Conservation (phyloP, 2,113 vertebrate species). For the Platichthys flesus region DNA sequence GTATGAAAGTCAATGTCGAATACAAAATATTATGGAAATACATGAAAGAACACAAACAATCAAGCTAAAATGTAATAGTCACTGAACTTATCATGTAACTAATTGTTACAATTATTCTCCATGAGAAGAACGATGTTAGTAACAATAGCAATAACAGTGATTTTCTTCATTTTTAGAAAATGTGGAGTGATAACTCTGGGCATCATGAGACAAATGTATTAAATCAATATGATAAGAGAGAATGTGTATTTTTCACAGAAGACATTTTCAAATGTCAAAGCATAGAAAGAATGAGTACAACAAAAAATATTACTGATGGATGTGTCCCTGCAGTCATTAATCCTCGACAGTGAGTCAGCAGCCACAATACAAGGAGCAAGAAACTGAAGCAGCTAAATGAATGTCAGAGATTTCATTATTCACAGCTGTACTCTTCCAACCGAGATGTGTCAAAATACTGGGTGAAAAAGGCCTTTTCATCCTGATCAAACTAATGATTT, state of each 20-base stretch:
- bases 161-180: too few species aligned
- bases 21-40: background rate
- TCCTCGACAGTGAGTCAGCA: background rate
- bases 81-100: too few species aligned
- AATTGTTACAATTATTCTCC: too few species aligned
- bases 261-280: background rate
- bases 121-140: too few species aligned
- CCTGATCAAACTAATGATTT: background rate
- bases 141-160: too few species aligned
- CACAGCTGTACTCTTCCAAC: background rate
- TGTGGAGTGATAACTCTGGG: too few species aligned
- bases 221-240: too few species aligned
- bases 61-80: too few species aligned
- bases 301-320: background rate
- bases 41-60: background rate
- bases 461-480: background rate
- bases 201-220: background rate
- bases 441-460: background rate
- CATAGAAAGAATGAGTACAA: background rate
- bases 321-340: background rate
- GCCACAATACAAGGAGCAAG: background rate
- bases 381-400: background rate
- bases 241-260: background rate
- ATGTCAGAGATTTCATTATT: background rate
- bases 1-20: background rate